Conservation (phyloP, 2,888 invertebrate species). For the Eucriotettix oculatus region DNA sequence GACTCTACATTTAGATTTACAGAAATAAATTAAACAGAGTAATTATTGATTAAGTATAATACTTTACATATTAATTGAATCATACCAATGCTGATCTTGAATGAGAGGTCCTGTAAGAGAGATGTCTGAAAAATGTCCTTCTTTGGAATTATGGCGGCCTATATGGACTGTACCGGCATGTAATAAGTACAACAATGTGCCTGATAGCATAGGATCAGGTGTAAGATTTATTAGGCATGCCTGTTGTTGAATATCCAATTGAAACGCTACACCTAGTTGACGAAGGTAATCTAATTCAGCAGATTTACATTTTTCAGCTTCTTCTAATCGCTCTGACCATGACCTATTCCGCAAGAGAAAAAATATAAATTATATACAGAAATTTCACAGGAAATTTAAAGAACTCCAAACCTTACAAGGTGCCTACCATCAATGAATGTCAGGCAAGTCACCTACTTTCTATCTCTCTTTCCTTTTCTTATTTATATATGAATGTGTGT, state of each 20-base stretch:
- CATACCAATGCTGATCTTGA: conserved; percentile 41
- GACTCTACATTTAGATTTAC: too few relatives aligned
- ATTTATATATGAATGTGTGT: too few relatives aligned
- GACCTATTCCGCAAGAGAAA: conserved; percentile 22
- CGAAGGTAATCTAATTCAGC: conserved; percentile 34
- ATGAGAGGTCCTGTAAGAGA: conserved; percentile 42
- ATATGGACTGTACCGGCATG: conserved; percentile 31
- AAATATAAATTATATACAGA: background rate
- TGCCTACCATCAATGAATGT: too few relatives aligned
- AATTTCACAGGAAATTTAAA: too few relatives aligned
- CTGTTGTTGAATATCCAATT: conserved; percentile 24
- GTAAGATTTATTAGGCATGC: conserved; percentile 44
- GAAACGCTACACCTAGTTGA: conserved; percentile 37
- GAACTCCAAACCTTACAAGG: too few relatives aligned
- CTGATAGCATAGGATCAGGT: conserved; percentile 45
- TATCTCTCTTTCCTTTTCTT: too few relatives aligned
- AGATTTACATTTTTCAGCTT: conserved; percentile 30
- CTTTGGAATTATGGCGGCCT: conserved; percentile 20
- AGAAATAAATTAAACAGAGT: too few relatives aligned
- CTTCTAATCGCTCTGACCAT: conserved; percentile 29
- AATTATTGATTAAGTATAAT: too few relatives aligned
- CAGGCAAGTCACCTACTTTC: too few relatives aligned
- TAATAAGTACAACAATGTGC: conserved; percentile 34
- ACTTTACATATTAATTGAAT: background rate
- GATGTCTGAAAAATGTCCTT: conserved; percentile 27